Conservation (phyloP, 1,140 invertebrate species). For the Glomeris maerens region DNA sequence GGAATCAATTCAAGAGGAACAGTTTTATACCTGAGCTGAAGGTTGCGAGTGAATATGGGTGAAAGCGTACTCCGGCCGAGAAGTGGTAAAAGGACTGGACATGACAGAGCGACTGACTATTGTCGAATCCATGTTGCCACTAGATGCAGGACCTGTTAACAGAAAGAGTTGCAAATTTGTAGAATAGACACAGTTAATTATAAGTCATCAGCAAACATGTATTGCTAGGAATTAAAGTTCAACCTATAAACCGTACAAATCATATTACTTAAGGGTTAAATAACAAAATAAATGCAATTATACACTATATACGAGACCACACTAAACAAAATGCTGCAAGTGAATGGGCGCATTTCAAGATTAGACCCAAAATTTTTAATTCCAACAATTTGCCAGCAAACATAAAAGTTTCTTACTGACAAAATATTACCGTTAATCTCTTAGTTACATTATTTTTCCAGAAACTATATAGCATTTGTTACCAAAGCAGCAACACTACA, state of each 20-base stretch:
- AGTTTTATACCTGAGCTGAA: slow-evolving; percentile 56
- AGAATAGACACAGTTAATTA: not conserved
- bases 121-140: slow-evolving; percentile 1
- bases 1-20: not conserved
- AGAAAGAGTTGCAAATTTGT: not conserved
- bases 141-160: not conserved
- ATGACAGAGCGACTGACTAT: slow-evolving; percentile 32
- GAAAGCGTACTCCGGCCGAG: slow-evolving; percentile 57
- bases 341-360: too few species aligned
- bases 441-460: too few species aligned
- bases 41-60: slow-evolving; percentile 80
- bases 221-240: not conserved
- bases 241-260: not conserved
- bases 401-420: too few species aligned
- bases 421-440: too few species aligned
- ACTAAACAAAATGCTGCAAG: too few species aligned
- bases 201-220: not conserved
- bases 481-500: too few species aligned
- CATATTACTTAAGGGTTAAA: not conserved
- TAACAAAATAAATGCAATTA: not conserved
- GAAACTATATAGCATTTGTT: too few species aligned
- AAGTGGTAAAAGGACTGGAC: slow-evolving; percentile 37
- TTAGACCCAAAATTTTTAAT: too few species aligned
- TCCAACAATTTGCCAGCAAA: too few species aligned
- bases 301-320: too few species aligned